Base-by-base conservation (phyloP, 2,888 invertebrate species). In the Macropis europaea region DNA sequence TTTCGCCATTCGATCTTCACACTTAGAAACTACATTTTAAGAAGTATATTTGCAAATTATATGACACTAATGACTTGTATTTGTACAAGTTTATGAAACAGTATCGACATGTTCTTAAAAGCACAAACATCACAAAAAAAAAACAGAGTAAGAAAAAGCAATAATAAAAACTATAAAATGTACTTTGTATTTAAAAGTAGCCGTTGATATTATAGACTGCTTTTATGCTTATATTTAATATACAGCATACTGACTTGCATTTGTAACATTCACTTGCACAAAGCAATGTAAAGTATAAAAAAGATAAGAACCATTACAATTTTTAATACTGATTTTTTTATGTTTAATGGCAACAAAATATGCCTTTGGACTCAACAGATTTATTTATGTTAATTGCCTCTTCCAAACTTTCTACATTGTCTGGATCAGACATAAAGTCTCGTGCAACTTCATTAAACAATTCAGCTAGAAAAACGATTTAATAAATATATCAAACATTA, bases 361-460 rank as follows among this genome's bases (percentile, higher is more conserved):
- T 68, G 76, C 47, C 52, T 62, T 80, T 71, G 2, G 53, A 11
- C 5, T 62, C 19, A 15, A n/a, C n/a, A n/a, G n/a, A n/a, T n/a
- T 34, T 56, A 34, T 1, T 67, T 56, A 81, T 19, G 15, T 53
- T 26, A 53, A 78, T 32, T 56, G 11, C 22, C 36, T 82, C 79
- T 38, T 75, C 67, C 19, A 68, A 6, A 7, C 36, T 53, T 62
- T 69, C 52, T 43, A 81, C 43, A 69, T 84, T 81, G 1, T 74
- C 48, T 38, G 84, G 80, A 61, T 77, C 73, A 5, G 76, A 74
- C 7, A 72, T 26, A 45, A 76, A 88, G 63, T 86, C 87, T 42
- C 76, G 63, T 6, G 84, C 81, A 53, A 89, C 86, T 75, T 85
- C 85, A 45, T 82, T 64, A 56, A 89, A 88, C 53, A 89, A 68